Evolutionary conservation across 2,113 vertebrate genomes (phyloP), one percentile per base, ranked within the genome.

Genomic region (Gobiocypris rarus): DNA sequence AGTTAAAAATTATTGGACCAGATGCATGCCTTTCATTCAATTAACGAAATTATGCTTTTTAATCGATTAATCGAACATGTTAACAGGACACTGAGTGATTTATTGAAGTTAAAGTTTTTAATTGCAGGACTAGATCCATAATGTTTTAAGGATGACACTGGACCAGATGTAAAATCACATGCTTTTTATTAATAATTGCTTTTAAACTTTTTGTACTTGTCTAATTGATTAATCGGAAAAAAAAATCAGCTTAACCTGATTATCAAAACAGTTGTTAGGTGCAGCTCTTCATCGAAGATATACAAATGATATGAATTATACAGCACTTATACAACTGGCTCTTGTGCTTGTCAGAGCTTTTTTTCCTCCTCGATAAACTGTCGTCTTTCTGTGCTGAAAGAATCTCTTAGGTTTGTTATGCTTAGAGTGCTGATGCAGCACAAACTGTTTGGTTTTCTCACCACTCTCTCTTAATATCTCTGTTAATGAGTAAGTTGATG

Each of bases 401-500:
- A 61, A 65, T 69, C 19, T 26, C 26, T 41, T 22, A 58, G 4
- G 10, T 81, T 75, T 58, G 41, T 61, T 45, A 11, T 14, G 14
- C 22, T 26, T 34, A 34, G 88, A 83, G 90, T 95, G 93, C 93
- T 95, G 93, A 95, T 92, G 94, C 90, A 94, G 94, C 94, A 93
- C 92, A 79, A 94, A 94, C 94, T 91, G 91, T 92, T 92, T 92
- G 91, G 92, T 93, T 94, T 94, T 93, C 92, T 93, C 87, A 92
- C 91, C 89, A 90, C 92, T 90, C 92, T 93, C 91, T 91, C 77
- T 93, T 92, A 91, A 92, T 93, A 92, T 91, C 90, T 26, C 56
- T 93, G 92, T 95, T 96, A 96, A 96, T 96, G 96, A 96, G 93
- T 94, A 94, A 95, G 93, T 94, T 92, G 94, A 93, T 96, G 93